Evolutionary conservation across 2,113 vertebrate species (phyloP), one percentile per base, ranked within the genome.

Genomic region (Eubucco bourcierii): DNA sequence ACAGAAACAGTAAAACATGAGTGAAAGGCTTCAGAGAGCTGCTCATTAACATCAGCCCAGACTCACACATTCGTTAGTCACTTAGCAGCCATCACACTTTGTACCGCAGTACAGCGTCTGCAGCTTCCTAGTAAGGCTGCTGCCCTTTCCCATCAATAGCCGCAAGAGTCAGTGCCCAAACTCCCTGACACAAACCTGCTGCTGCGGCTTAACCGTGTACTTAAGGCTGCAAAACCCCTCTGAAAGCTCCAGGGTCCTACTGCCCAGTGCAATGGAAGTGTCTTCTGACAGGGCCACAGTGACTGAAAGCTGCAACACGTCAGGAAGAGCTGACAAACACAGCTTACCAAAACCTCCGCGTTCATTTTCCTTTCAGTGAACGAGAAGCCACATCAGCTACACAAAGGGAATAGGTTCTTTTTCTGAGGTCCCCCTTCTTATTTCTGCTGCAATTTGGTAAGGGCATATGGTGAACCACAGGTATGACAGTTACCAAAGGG

Each of bases 21-120:
- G 8, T 70, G 52, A 55, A 84, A 60, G 12, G 19, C 83, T 87
- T 91, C 68, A 76, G 72, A 52, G 91, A 94, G 81, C 19, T 76
- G 80, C 46, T 90, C 28, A 12, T 59, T 37, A 58, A 9, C 12
- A 59, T 17, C 71, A 56, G 33, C 58, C 25, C 60, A 53, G 58
- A 34, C 5, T 27, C 75, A 52, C 64, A 10, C 4, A 18, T 16
- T n/a, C 55, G 5, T 34, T 5, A 53, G 44, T 27, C 63, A n/a
- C 46, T n/a, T 15, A 73, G 46, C 41, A 80, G 7, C 31, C 59
- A 14, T 0, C 19, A 41, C 59, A 14, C 34, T 82, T 14, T 9
- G 31, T 17, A 12, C 19, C 20, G 56, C 41, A 9, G 9, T 8
- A 9, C 29, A 5, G 68, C 2, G 7, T 3, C 67, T 18, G 71